These are phyloP conservation scores for Ooceraea biroi DNA, from an alignment of 1,140 invertebrate genomes.

Conservation along the genomic window DNA sequence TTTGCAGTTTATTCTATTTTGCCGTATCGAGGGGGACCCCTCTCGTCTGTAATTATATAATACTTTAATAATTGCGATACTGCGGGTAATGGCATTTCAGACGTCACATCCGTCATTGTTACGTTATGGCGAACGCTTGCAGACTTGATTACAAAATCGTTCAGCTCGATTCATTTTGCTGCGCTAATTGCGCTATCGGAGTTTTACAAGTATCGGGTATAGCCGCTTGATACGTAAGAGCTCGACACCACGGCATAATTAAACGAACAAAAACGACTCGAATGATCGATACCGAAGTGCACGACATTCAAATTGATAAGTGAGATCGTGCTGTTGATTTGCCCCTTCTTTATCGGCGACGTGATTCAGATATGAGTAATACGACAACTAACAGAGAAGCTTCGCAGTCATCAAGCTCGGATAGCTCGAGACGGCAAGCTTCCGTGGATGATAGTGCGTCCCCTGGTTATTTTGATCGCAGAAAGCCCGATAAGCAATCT, in stretches of 20 bases:
- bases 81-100: too few species aligned
- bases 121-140: too few species aligned
- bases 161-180: too few species aligned
- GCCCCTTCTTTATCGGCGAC: slow-evolving; percentile 14
- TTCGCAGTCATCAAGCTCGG: slow-evolving; percentile 12
- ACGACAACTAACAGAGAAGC: not conserved
- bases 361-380: slow-evolving; percentile 53
- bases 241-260: not conserved
- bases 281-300: slow-evolving; percentile 29
- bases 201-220: not conserved
- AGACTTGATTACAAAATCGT: too few species aligned
- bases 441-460: not conserved
- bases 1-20: not conserved
- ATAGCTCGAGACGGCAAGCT: not conserved
- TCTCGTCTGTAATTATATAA: not conserved
- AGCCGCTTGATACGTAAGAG: not conserved
- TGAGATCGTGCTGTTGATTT: slow-evolving; percentile 12
- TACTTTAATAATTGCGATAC: too few species aligned
- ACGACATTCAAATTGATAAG: slow-evolving; percentile 70
- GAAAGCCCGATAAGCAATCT: slow-evolving; percentile 26
- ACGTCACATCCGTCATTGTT: too few species aligned
- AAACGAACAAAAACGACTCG: slow-evolving; percentile 54
- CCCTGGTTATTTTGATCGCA: not conserved
- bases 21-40: not conserved
- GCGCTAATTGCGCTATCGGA: not conserved